A percentile compares a stretch with the other conserved stretches of the same genome.
These are phyloP conservation scores for Glomeris maerens DNA, from an alignment of 1,140 invertebrate species.

Conservation along the genomic window DNA sequence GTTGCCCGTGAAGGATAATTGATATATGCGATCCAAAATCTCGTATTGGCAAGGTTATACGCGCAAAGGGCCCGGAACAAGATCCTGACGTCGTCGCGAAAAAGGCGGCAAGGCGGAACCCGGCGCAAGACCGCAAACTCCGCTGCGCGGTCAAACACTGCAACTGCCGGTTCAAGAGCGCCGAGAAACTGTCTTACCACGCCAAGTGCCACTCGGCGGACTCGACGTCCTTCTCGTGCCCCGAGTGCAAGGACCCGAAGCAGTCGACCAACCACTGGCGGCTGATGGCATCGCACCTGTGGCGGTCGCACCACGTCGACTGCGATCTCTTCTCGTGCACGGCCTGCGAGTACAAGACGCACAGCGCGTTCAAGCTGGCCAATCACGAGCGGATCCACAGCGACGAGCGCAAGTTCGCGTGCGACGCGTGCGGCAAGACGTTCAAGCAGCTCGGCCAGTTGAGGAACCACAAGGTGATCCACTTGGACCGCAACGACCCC, in stretches of 20 bases:
- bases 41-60: too few relatives aligned
- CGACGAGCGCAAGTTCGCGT: constrained; percentile 40
- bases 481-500: constrained; percentile 36
- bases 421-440: constrained; percentile 43
- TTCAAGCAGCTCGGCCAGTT: constrained; percentile 50
- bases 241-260: constrained; percentile 19
- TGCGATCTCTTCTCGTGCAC: constrained; percentile 48
- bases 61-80: too few relatives aligned
- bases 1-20: too few relatives aligned
- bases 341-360: constrained; percentile 35
- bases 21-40: too few relatives aligned
- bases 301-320: constrained; percentile 52
- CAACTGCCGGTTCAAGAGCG: constrained; percentile 21
- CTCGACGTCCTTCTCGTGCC: constrained; percentile 29
- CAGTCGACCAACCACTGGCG: constrained; percentile 40
- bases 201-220: constrained; percentile 24
- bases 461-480: constrained; percentile 43
- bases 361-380: constrained; percentile 30
- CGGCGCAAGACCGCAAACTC: too few relatives aligned
- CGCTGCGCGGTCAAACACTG: constrained; percentile 17
- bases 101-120: too few relatives aligned
- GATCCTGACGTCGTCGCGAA: too few relatives aligned
- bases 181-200: constrained; percentile 27
- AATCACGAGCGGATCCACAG: constrained; percentile 47
- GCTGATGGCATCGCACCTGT: constrained; percentile 46